Conservation (phyloP, 1,140 invertebrate genomes). For the Caerostris extrusa region DNA sequence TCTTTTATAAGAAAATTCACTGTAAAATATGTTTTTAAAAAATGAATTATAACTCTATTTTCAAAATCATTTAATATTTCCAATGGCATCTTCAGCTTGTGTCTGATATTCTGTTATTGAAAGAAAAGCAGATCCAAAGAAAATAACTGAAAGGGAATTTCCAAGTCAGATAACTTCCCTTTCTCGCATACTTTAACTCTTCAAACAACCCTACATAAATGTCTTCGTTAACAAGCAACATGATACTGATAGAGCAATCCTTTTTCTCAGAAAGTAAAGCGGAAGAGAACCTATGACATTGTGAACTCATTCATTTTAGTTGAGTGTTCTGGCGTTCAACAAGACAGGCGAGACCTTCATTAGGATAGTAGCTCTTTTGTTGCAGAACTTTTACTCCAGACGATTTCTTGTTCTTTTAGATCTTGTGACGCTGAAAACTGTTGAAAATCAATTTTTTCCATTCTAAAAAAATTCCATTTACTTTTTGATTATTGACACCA, state of each 20-base stretch:
- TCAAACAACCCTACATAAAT: background rate
- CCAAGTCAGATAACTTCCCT: constrained; percentile 20
- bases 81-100: background rate
- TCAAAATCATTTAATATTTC: background rate
- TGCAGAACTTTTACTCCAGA: background rate
- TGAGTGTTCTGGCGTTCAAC: background rate
- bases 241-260: constrained; percentile 25
- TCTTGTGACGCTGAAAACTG: too few species aligned
- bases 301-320: constrained; percentile 26
- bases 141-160: background rate
- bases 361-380: background rate
- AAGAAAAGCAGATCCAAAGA: background rate
- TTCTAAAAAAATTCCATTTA: too few species aligned
- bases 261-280: constrained; percentile 38
- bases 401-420: background rate
- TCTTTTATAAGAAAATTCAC: too few species aligned
- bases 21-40: too few species aligned
- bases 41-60: background rate
- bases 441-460: too few species aligned
- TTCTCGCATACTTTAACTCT: background rate
- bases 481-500: background rate
- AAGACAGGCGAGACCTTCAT: background rate
- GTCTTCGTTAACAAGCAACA: constrained; percentile 18
- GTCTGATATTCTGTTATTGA: background rate
- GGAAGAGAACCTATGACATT: constrained; percentile 25